These are phyloP conservation scores for Ypsolopha scabrella DNA, from an alignment of 2,888 invertebrate genomes.

Conservation along the genomic window DNA sequence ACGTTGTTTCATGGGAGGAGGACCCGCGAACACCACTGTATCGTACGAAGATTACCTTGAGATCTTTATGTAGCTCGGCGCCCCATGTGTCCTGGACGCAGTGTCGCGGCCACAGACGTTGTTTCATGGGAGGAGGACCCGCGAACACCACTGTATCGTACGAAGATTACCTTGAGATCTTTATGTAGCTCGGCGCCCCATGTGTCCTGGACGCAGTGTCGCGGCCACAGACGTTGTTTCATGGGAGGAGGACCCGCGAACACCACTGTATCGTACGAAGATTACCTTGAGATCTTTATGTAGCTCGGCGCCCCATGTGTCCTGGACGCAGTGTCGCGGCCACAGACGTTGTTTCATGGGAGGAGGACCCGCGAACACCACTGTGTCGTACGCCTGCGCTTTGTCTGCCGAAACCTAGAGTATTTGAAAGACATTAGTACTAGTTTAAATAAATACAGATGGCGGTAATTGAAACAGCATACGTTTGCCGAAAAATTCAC, in stretches of 20 bases:
- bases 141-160: constrained; percentile 95
- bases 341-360: constrained; percentile 91
- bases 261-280: constrained; percentile 90
- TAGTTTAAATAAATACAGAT: not conserved
- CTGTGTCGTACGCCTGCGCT: constrained; percentile 89
- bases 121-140: constrained; percentile 81
- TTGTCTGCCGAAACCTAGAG: constrained; percentile 77
- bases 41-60: no score
- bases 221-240: constrained; percentile 94
- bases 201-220: constrained; percentile 95
- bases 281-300: constrained; percentile 89
- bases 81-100: no score
- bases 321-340: constrained; percentile 97
- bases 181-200: constrained; percentile 74
- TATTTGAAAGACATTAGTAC: not conserved
- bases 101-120: no score
- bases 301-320: constrained; percentile 94
- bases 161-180: constrained; percentile 21
- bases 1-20: no score
- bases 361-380: constrained; percentile 91
- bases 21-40: no score
- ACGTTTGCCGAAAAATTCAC: no score
- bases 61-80: no score
- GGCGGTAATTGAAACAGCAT: not conserved
- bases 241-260: constrained; percentile 89